These are phyloP conservation scores for Poecilus cupreus DNA, from an alignment of 2,888 invertebrate species.

Conservation along the genomic window DNA sequence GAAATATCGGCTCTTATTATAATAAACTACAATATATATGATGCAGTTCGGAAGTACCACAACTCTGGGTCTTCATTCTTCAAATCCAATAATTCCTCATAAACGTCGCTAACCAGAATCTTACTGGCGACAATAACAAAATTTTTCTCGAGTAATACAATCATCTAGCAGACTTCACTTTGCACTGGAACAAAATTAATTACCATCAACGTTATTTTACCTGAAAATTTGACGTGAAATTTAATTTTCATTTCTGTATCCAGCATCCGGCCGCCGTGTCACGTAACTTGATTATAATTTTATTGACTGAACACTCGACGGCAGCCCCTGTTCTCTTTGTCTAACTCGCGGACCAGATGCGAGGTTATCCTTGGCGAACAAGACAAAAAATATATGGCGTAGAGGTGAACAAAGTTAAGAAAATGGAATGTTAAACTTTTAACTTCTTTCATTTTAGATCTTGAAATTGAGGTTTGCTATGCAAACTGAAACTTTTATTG, in stretches of 20 bases:
- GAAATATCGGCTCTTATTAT: too few species aligned
- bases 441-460: too few species aligned
- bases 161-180: constrained; percentile 32
- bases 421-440: constrained; percentile 19
- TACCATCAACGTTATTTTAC: constrained; percentile 50
- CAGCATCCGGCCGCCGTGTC: constrained; percentile 38
- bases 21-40: too few species aligned
- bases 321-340: neutral
- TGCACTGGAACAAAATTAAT: constrained; percentile 43
- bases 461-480: too few species aligned
- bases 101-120: constrained; percentile 7
- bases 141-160: constrained; percentile 24
- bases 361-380: constrained; percentile 15
- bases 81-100: constrained; percentile 1
- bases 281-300: constrained; percentile 51
- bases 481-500: too few species aligned
- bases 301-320: constrained; percentile 43
- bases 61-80: too few species aligned
- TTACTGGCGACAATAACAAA: constrained; percentile 29
- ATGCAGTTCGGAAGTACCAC: too few species aligned
- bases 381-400: constrained; percentile 1
- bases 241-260: constrained; percentile 43
- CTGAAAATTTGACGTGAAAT: constrained; percentile 37
- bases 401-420: neutral
- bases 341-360: constrained; percentile 1